Evolutionary conservation across 2,113 vertebrate species (phyloP), one percentile per base, ranked within the genome.

Genomic region (Ochotona princeps): DNA sequence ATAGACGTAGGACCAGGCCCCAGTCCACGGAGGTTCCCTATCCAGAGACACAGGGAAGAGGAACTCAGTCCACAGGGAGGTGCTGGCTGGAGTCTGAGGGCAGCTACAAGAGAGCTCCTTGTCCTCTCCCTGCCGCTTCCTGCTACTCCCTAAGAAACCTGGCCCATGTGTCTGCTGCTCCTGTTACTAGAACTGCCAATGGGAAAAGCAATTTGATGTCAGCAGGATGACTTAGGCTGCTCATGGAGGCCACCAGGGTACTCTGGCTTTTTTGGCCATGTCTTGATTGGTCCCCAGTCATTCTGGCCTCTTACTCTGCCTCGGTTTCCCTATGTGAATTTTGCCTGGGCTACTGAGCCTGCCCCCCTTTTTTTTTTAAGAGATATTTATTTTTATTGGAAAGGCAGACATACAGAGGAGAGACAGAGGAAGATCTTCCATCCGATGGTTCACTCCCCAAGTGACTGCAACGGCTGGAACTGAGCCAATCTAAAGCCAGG

Each of bases 301-400:
- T 63, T 73, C 69, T 57, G 67, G 44, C 72, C 12, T 60, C 35
- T 73, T 76, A 4, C 49, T 75, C 26, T 83, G 60, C 66, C 82
- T 95, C 80, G n/a, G 70, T 91, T 90, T 92, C 60, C 65, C 28
- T 11, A 38, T 38, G 18, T 35, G 38, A 35, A 23, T 72, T 72
- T 87, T 81, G 65, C 57, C 76, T 80, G 66, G 79, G 70, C 66
- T 47, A 47, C 18, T 10, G 28, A 90, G 30, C 47, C 61, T n/a
- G 18, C 9, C 2, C 79, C 67, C 72, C 6, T 44, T 44, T 44
- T 44, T 44, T 44, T 44, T 44, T 44, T 44, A 44, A 44, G 38
- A 3, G 3, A 4, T 44, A 44, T 44, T 44, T 44, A 44, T 44
- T 44, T 44, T 44, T 44, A 44, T 44, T 44, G 38, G 38, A 44